Evolutionary conservation across 2,888 invertebrate genomes (phyloP).

Genomic region (Zaprionus bogoriensis): DNA sequence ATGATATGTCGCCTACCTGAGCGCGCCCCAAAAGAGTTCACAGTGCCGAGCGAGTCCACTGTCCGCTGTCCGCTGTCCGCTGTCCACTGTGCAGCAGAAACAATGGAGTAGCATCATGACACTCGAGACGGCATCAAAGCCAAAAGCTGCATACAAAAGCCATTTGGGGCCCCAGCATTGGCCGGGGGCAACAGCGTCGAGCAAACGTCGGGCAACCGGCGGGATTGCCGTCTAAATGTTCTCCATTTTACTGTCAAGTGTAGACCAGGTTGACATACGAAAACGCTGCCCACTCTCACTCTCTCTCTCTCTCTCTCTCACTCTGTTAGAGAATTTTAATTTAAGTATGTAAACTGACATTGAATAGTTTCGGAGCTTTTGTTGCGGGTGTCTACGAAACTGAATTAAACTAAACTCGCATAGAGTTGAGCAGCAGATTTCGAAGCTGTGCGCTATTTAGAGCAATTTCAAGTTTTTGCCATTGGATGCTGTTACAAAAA

Average conservation of each 20-base stretch:
- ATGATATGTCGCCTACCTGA: slow-evolving; percentile 78
- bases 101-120: slow-evolving; percentile 56
- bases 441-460: slow-evolving; percentile 26
- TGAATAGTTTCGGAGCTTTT: slow-evolving; percentile 67
- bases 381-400: slow-evolving; percentile 55
- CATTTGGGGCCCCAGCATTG: slow-evolving; percentile 31
- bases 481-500: slow-evolving; percentile 55
- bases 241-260: slow-evolving; percentile 80
- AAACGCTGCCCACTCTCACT: slow-evolving; percentile 35
- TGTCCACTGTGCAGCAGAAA: slow-evolving; percentile 18
- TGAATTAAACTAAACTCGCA: slow-evolving; percentile 33
- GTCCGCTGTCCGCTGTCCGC: not conserved
- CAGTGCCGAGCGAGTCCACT: not conserved
- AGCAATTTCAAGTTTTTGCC: slow-evolving; percentile 63
- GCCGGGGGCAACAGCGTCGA: slow-evolving; percentile 9
- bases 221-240: slow-evolving; percentile 77
- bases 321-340: slow-evolving; percentile 70
- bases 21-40: slow-evolving; percentile 18
- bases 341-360: slow-evolving; percentile 78
- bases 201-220: no score
- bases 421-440: not conserved
- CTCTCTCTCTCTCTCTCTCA: slow-evolving; percentile 12
- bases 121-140: slow-evolving; percentile 64
- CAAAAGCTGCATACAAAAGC: slow-evolving; percentile 63
- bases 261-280: slow-evolving; percentile 71